These are phyloP conservation scores for Norana najaformis DNA, from an alignment of 2,888 invertebrate genomes.

Conservation along the genomic window DNA sequence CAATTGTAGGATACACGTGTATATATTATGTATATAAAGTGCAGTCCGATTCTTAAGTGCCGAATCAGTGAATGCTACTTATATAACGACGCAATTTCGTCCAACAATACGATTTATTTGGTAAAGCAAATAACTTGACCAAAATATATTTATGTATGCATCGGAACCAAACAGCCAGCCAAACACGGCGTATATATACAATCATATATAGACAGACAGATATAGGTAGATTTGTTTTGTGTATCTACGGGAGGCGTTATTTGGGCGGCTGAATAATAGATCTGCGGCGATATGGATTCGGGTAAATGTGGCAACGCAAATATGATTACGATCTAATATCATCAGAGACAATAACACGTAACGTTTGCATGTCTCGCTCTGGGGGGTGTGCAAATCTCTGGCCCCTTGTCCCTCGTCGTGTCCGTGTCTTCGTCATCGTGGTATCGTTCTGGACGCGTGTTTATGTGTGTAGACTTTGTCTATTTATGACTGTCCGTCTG, in stretches of 20 bases:
- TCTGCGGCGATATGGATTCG: not conserved
- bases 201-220: not conserved
- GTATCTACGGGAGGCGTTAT: slow-evolving; percentile 7
- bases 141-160: not conserved
- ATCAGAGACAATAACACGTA: not conserved
- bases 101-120: slow-evolving; percentile 6
- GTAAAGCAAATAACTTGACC: slow-evolving; percentile 13
- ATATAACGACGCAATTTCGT: slow-evolving; percentile 13
- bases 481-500: no score
- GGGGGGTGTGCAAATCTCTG: not conserved
- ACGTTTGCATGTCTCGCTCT: not conserved
- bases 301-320: slow-evolving; percentile 6
- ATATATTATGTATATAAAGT: not conserved
- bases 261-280: slow-evolving; percentile 7
- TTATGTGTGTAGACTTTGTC: not conserved
- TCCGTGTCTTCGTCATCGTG: not conserved
- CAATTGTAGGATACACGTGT: not conserved
- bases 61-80: slow-evolving; percentile 5
- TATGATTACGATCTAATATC: slow-evolving; percentile 7
- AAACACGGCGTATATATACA: not conserved
- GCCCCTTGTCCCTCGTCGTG: not conserved
- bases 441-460: not conserved
- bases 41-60: not conserved
- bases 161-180: not conserved
- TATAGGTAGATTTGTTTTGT: slow-evolving; percentile 13